A percentile compares a stretch with the other conserved stretches of the same genome.
These are phyloP conservation scores for Branchinecta lynchi DNA, from an alignment of 1,140 invertebrate genomes.

Conservation along the genomic window DNA sequence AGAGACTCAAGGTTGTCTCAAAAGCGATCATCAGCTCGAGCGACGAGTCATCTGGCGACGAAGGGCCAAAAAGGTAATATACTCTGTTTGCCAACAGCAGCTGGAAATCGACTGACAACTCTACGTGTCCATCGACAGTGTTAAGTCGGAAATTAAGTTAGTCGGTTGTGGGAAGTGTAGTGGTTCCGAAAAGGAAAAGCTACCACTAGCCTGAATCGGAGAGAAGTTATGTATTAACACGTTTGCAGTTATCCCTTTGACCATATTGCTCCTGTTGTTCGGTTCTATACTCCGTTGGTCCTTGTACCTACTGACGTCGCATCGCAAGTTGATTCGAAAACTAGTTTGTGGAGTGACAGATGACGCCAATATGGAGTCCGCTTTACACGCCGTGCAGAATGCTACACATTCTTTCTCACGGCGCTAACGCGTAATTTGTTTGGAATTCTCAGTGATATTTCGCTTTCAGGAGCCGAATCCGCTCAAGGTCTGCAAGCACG, in stretches of 20 bases:
- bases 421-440: constrained; percentile 31
- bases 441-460: constrained; percentile 30
- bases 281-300: no score
- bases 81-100: neutral
- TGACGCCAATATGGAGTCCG: neutral
- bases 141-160: neutral
- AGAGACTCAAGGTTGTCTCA: constrained; percentile 72
- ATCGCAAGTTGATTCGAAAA: no score
- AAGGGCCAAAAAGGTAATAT: constrained; percentile 40
- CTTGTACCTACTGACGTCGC: no score
- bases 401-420: constrained; percentile 21
- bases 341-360: neutral
- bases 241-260: no score
- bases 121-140: neutral
- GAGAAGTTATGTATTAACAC: no score
- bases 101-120: constrained; percentile 13
- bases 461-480: constrained; percentile 28
- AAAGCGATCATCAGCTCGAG: constrained; percentile 91
- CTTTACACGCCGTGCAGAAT: constrained; percentile 18
- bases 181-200: no score
- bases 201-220: no score
- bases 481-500: constrained; percentile 20
- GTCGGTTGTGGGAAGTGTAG: no score
- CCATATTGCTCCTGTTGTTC: no score
- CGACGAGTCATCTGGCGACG: constrained; percentile 59